A percentile compares a stretch with the other conserved stretches of the same genome.
phyloP scores from a whole-genome alignment of 2,888 invertebrate genomes.

The Formica aserva region DNA sequence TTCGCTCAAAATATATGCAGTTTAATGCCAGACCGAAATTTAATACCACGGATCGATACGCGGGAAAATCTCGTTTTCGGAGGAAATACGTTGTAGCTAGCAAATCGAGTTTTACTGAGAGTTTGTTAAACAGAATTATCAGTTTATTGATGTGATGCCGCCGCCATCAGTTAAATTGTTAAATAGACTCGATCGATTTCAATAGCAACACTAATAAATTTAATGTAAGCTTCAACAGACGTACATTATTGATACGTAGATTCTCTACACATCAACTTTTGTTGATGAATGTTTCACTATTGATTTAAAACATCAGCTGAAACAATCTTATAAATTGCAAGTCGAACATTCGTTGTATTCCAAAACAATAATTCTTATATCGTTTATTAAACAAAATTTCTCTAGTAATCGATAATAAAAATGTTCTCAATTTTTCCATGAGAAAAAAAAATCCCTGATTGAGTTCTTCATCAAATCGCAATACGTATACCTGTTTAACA shows the following conservation, averaged over 20 bases:
- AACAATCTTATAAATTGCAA: neutral
- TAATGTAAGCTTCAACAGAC: neutral
- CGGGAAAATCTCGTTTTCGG: slow-evolving; percentile 42
- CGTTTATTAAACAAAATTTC: neutral
- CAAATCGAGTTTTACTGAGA: slow-evolving; percentile 14
- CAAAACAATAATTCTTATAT: neutral
- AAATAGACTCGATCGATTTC: neutral
- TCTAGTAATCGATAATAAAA: neutral
- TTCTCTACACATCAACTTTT: neutral
- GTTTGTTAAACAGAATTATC: neutral
- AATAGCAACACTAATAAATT: neutral
- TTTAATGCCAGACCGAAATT: slow-evolving; percentile 63
- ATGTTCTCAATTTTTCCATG: neutral
- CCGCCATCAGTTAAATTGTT: neutral
- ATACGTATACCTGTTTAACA: neutral
- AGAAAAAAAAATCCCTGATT: neutral
- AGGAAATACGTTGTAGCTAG: slow-evolving; percentile 25
- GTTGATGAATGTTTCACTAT: neutral
- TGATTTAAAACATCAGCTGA: neutral
- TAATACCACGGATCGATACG: slow-evolving; percentile 64
- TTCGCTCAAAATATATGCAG: slow-evolving; percentile 29
- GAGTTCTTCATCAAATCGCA: neutral
- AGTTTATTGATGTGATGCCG: slow-evolving; percentile 11
- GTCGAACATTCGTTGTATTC: neutral
- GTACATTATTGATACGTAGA: neutral